These are phyloP conservation scores for Oppia nitens DNA, from an alignment of 1,140 invertebrate species.

Conservation along the genomic window DNA sequence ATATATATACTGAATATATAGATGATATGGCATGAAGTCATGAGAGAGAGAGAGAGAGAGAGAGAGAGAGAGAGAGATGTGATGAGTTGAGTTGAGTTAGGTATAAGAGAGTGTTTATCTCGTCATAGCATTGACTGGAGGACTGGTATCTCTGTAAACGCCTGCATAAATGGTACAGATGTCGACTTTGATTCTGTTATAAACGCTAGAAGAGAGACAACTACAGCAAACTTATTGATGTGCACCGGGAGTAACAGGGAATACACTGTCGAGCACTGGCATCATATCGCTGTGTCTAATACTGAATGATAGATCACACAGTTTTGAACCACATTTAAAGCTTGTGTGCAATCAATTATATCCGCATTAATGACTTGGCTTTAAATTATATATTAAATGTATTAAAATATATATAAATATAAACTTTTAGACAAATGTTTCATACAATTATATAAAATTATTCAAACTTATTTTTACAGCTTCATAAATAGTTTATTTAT, in stretches of 20 bases:
- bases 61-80: constrained; percentile 3
- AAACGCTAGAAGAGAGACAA: neutral
- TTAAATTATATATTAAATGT: too few relatives aligned
- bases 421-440: too few relatives aligned
- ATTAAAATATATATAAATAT: too few relatives aligned
- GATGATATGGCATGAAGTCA: neutral
- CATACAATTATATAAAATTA: too few relatives aligned
- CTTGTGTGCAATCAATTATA: too few relatives aligned
- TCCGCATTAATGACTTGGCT: too few relatives aligned
- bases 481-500: too few relatives aligned
- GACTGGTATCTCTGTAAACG: too few relatives aligned
- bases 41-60: constrained; percentile 1
- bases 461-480: too few relatives aligned
- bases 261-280: neutral
- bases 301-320: neutral
- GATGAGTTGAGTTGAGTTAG: neutral
- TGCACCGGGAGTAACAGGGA: neutral
- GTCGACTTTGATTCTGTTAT: neutral
- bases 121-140: neutral
- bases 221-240: too few relatives aligned
- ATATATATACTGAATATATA: neutral
- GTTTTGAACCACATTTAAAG: too few relatives aligned
- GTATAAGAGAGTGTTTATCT: neutral
- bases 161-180: neutral
- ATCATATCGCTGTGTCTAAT: neutral